A percentile compares a stretch with the other conserved stretches of the same genome.
Evolutionary conservation across 2,797 vertebrate species (phyloP).

Genomic region (Mus minutoides): DNA sequence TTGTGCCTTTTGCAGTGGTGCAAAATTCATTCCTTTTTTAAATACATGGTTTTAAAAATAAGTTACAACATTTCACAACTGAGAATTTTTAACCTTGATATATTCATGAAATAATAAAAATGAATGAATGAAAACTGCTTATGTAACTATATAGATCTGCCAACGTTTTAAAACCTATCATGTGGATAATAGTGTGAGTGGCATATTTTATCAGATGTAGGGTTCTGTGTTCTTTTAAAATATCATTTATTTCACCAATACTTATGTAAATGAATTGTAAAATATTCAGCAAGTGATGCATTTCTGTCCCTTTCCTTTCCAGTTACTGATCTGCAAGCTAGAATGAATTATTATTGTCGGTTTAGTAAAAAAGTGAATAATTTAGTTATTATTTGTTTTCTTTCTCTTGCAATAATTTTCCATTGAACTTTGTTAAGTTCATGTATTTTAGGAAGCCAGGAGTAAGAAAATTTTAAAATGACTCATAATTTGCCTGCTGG

Average conservation of each 20-base stretch:
- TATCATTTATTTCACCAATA: constrained; percentile 81
- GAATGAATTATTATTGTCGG: constrained; percentile 78
- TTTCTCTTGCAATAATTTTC: constrained; percentile 72
- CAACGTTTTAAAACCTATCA: constrained; percentile 72
- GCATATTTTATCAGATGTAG: constrained; percentile 75
- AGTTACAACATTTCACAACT: constrained; percentile 43
- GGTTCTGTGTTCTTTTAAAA: constrained; percentile 71
- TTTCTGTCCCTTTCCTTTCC: constrained; percentile 67
- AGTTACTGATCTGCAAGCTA: constrained; percentile 80
- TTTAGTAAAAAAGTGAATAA: constrained; percentile 83
- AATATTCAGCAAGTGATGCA: constrained; percentile 77
- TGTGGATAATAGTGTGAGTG: constrained; percentile 78
- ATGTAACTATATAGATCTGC: constrained; percentile 61
- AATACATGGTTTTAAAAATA: constrained; percentile 35
- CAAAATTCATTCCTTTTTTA: neutral
- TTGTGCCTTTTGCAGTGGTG: neutral
- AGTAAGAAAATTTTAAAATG: constrained; percentile 43
- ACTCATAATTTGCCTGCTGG: neutral
- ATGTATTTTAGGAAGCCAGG: constrained; percentile 56
- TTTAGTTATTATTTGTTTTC: constrained; percentile 78
- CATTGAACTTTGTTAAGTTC: constrained; percentile 57
- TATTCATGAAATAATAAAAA: constrained; percentile 66
- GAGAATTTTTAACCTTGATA: constrained; percentile 7
- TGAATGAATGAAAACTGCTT: constrained; percentile 62
- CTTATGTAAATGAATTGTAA: constrained; percentile 83